Evolutionary conservation across 2,888 invertebrate genomes (phyloP).

Genomic region (Dioctria rufipes): DNA sequence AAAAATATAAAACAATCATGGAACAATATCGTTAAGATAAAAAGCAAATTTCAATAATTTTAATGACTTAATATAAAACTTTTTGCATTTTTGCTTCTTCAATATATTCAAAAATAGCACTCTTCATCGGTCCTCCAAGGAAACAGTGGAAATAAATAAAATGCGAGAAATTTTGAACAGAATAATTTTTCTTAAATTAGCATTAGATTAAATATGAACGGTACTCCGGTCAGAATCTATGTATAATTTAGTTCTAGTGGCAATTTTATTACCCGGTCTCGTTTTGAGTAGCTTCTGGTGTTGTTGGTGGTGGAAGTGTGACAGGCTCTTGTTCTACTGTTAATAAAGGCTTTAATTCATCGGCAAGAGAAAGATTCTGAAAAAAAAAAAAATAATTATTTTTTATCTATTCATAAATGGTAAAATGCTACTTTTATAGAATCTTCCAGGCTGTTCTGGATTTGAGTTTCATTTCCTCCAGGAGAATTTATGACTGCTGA

Average conservation of each 20-base stretch:
- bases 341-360: slow-evolving; percentile 21
- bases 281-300: slow-evolving; percentile 20
- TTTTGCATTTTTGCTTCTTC: background rate
- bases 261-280: slow-evolving; percentile 37
- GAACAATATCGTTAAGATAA: background rate
- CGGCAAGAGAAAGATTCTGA: slow-evolving; percentile 25
- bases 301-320: background rate
- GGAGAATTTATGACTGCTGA: background rate
- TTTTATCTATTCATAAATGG: no score
- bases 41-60: background rate
- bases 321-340: background rate
- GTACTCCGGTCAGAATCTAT: no score
- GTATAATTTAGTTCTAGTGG: no score
- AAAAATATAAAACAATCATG: background rate
- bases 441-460: slow-evolving; percentile 29
- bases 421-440: slow-evolving; percentile 18
- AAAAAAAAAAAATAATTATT: background rate
- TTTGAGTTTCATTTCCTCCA: background rate
- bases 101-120: background rate
- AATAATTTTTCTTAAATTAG: background rate
- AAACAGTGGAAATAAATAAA: background rate
- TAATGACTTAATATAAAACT: background rate
- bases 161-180: background rate
- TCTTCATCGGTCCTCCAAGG: background rate
- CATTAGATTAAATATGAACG: no score